phyloP scores from a whole-genome alignment of 2,797 vertebrate genomes.

The Gephyroberyx darwinii region DNA sequence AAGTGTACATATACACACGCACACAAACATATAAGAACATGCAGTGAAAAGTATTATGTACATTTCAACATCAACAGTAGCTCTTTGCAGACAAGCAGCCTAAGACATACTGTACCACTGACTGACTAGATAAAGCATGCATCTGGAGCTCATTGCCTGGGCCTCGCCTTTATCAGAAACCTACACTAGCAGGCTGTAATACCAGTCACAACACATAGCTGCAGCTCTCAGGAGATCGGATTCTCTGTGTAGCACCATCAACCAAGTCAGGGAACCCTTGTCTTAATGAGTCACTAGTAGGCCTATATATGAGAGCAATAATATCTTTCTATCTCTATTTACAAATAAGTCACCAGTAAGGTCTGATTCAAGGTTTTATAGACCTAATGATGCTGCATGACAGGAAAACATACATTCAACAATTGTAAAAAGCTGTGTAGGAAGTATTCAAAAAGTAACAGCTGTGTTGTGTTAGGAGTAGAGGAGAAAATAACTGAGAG shows the following conservation, averaged over 20 bases:
- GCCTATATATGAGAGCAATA: not conserved
- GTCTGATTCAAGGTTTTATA: not conserved
- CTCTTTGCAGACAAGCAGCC: not conserved
- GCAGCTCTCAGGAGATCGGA: not conserved
- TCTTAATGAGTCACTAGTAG: not conserved
- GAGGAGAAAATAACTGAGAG: not conserved
- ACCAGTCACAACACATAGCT: conserved; percentile 1
- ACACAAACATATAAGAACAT: no score
- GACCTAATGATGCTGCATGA: not conserved
- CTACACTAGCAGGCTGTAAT: not conserved
- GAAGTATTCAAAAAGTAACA: not conserved
- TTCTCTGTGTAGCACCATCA: not conserved
- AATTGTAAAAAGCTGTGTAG: not conserved
- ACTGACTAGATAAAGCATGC: conserved; percentile 3
- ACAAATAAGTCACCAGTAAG: not conserved
- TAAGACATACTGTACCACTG: not conserved
- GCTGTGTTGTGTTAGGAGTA: not conserved
- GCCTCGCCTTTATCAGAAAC: not conserved
- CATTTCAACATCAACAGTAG: not conserved
- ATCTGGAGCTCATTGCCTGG: not conserved
- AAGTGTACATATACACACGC: no score
- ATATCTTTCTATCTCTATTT: not conserved
- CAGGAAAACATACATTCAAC: not conserved
- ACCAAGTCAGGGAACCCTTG: not conserved
- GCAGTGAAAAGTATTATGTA: not conserved